These are phyloP conservation scores for Anniella stebbinsi DNA, from an alignment of 2,797 vertebrate species.

Conservation along the genomic window DNA sequence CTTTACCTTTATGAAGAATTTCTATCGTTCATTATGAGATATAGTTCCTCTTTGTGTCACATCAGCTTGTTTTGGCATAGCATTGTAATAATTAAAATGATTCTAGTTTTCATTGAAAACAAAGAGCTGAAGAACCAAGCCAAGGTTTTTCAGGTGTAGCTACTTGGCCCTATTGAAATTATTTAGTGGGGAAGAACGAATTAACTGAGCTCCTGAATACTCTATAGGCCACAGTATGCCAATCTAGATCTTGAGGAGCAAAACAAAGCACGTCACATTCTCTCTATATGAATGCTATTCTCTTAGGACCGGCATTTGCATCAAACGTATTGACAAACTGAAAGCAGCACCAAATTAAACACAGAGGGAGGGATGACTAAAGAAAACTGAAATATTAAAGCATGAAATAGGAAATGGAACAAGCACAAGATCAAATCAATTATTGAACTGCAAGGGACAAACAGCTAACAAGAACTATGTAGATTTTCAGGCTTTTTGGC, in stretches of 20 bases:
- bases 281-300: slow-evolving; percentile 25
- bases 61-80: neutral
- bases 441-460: slow-evolving; percentile 61
- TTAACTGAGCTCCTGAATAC: neutral
- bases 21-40: neutral
- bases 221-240: neutral
- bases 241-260: slow-evolving; percentile 10
- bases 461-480: slow-evolving; percentile 33
- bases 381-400: slow-evolving; percentile 45
- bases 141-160: neutral
- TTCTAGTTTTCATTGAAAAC: neutral
- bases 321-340: slow-evolving; percentile 36
- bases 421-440: slow-evolving; percentile 68
- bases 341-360: slow-evolving; percentile 45
- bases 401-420: slow-evolving; percentile 54
- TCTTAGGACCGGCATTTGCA: slow-evolving; percentile 37
- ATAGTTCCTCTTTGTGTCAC: neutral
- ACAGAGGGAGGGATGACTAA: slow-evolving; percentile 45
- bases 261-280: slow-evolving; percentile 27
- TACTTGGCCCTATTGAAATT: neutral
- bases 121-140: neutral
- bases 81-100: neutral
- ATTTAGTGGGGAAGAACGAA: neutral
- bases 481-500: slow-evolving; percentile 41
- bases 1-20: neutral